Evolutionary conservation across 2,888 invertebrate species (phyloP).

Genomic region (Neoaliturus tenellus): DNA sequence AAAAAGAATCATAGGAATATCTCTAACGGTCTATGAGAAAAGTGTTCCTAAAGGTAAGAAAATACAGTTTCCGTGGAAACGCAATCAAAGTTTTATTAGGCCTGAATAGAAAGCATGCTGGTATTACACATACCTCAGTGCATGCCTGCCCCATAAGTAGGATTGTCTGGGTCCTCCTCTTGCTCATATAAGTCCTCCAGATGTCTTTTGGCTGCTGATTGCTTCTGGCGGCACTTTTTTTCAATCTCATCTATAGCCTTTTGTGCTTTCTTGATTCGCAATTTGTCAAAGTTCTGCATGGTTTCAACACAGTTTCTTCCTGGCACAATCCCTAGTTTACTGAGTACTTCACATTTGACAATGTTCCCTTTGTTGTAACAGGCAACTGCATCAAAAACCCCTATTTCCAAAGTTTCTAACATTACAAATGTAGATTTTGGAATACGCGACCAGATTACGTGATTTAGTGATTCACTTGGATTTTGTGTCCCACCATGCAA

Average conservation of each 20-base stretch:
- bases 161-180: background rate
- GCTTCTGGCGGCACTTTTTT: background rate
- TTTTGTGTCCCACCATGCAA: constrained; percentile 24
- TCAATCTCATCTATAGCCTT: background rate
- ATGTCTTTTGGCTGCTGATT: background rate
- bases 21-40: background rate
- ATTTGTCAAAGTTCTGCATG: background rate
- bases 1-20: background rate
- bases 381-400: background rate
- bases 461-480: background rate
- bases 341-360: background rate
- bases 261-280: background rate
- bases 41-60: background rate
- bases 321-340: background rate
- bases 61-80: background rate
- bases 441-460: constrained; percentile 15
- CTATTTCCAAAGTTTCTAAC: constrained; percentile 4
- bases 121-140: background rate
- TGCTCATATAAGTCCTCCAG: background rate
- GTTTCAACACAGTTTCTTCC: background rate
- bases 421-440: constrained; percentile 25
- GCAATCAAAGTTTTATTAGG: background rate
- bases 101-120: background rate
- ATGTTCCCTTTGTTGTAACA: background rate
- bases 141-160: background rate